Base-by-base conservation (phyloP, 2,888 invertebrate species). In the Sarcophaga variegata region DNA sequence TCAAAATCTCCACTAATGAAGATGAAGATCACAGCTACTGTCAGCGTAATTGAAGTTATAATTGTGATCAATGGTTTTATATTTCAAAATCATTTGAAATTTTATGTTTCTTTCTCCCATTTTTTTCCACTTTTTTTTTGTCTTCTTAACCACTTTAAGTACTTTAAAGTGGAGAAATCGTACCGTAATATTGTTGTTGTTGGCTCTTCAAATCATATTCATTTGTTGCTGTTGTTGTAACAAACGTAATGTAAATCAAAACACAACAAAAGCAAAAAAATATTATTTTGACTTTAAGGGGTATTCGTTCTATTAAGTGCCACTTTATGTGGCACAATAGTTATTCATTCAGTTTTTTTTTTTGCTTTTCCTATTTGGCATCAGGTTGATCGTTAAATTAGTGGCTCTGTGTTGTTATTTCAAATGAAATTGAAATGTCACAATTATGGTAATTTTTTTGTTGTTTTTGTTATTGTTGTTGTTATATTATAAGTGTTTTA, bases 1-100 rank as follows among this genome's bases (percentile, higher is more conserved):
- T 91, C 90, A 89, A 90, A 91, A 90, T 90, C 89, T 92, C 90
- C 90, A 91, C 83, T 85, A 85, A 92, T 92, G 92, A 91, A 91
- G 91, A 91, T 91, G 92, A 92, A 91, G 92, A 92, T 91, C 90
- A 90, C 89, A 83, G 91, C 91, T 92, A 91, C 91, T 91, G 92
- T 90, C 91, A 89, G 91, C 90, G 88, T 91, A 92, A 92, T 92
- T 91, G 88, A 83, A 88, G 88, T 85, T 82, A 89, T 88, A 89
- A 89, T 89, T 88, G 89, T 90, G 90, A 90, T 90, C 88, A 89
- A 90, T 90, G 89, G 86, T 76, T 81, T 85, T 72, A 63, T 69
- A 74, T 74, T 85, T 67, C 63, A 80, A 45, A 54, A 54, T 54
- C 14, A 54, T 14, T 49, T 11, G 14, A 49, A 49, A 49, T 14